Evolutionary conservation across 2,113 vertebrate genomes (phyloP).

Genomic region (Urocolius indicus): DNA sequence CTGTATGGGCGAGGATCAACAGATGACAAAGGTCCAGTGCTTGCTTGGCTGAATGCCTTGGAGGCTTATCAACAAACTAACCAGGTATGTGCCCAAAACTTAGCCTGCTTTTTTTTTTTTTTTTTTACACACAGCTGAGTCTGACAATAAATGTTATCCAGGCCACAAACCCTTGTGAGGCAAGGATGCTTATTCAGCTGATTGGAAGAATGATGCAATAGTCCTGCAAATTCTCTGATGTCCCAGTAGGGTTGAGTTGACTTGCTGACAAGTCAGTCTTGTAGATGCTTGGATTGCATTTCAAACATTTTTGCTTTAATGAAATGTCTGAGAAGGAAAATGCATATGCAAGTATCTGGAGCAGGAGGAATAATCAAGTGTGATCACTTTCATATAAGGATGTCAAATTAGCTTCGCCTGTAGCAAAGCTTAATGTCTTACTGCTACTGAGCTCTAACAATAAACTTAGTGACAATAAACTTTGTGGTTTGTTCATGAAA

Average conservation of each 20-base stretch:
- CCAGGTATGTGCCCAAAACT: constrained; percentile 77
- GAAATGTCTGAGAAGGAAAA: background rate
- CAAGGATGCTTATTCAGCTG: constrained; percentile 18
- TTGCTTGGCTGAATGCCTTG: constrained; percentile 94
- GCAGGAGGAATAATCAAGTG: background rate
- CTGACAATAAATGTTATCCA: background rate
- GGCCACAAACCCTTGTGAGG: background rate
- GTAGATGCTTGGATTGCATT: background rate
- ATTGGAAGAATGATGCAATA: background rate
- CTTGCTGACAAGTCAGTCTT: background rate
- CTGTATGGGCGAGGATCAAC: constrained; percentile 93
- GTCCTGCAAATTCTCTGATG: background rate
- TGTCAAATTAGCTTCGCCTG: background rate
- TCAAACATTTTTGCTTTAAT: background rate
- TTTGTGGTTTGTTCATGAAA: background rate
- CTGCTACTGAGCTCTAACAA: background rate
- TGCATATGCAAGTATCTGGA: background rate
- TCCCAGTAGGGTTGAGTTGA: background rate
- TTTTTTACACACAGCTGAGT: background rate
- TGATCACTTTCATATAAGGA: background rate
- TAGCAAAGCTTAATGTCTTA: background rate
- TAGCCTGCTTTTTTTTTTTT: background rate
- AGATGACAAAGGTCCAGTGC: constrained; percentile 96
- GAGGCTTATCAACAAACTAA: constrained; percentile 91
- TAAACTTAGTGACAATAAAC: background rate